Evolutionary conservation across 1,140 invertebrate species (phyloP), one percentile per base, ranked within the genome.

Genomic region (Bombus terrestris): DNA sequence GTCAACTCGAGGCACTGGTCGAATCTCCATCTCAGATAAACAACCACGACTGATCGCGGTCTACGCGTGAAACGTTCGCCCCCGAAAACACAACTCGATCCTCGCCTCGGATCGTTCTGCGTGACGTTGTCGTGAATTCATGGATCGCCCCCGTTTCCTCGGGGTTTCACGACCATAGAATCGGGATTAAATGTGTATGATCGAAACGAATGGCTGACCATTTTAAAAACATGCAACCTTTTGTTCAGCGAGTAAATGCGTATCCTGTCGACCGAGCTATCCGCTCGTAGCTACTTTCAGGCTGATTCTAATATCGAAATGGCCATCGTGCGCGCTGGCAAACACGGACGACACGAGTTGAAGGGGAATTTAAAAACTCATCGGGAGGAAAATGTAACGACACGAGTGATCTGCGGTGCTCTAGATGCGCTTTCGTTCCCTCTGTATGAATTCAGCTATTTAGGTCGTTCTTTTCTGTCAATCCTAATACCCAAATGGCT

Each of bases 21-120:
- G 90, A 93, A 92, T 93, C 92, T 91, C 78, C 80, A 86, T 91
- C 87, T 84, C 39, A 85, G 89, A 91, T 91, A 90, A 90, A 79
- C n/a, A 43, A 62, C 32, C 69, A 69, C 64, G 72, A 82, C 71
- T 25, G 68, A 84, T 86, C 39, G 43, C 0, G 43, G 18, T 25
- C n/a, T 37, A 74, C 73, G 78, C 76, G 62, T 41, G 35, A 83
- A 79, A 89, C 76, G 62, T 66, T 59, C 69, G 28, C 53, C 59
- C 71, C 59, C 47, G 32, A 80, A 77, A 84, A 86, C 87, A 78
- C 73, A 39, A 47, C 2, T 43, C 47, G 10, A 69, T 22, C 43
- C 66, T 37, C 82, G 53, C 66, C 78, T 66, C 43, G 66, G 39
- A 41, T 66, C 73, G 32, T 25, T 57, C 76, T 39, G 25, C 64